Percentiles rank a stretch among this genome's conserved stretches.
Evolutionary conservation across 2,113 vertebrate genomes (phyloP).

Genomic region (Bolborhynchus lineola): DNA sequence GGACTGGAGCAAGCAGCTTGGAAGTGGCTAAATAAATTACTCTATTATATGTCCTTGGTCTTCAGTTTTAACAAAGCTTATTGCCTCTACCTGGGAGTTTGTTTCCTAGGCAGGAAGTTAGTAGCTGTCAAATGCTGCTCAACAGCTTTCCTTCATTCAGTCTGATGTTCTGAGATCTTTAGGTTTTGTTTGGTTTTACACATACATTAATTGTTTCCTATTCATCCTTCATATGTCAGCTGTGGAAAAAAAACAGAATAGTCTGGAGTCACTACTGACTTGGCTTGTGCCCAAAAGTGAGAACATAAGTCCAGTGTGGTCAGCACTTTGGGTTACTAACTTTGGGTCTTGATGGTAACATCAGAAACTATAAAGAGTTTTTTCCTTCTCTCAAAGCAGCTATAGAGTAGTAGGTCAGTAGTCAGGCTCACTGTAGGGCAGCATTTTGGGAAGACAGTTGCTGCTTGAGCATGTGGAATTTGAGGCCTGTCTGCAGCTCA

Average conservation of each 20-base stretch:
- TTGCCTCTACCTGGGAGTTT: not conserved
- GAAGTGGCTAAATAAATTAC: not conserved
- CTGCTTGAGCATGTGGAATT: not conserved
- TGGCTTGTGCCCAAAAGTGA: not conserved
- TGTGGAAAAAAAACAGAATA: not conserved
- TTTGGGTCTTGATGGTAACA: not conserved
- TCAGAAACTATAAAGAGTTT: not conserved
- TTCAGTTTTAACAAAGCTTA: not conserved
- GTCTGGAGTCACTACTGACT: not conserved
- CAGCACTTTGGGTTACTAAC: not conserved
- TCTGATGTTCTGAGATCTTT: not conserved
- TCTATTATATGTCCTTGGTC: not conserved
- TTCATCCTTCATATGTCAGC: not conserved
- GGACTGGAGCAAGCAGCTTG: not conserved
- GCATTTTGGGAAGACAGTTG: not conserved
- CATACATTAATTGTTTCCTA: not conserved
- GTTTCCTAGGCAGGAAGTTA: not conserved
- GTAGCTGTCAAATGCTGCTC: not conserved
- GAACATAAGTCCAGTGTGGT: not conserved
- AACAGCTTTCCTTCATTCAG: not conserved
- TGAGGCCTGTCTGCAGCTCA: not conserved
- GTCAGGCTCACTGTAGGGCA: not conserved
- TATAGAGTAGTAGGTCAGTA: not conserved
- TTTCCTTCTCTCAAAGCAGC: fast-evolving
- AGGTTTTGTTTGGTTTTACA: not conserved